phyloP scores from a whole-genome alignment of 2,113 vertebrate genomes.

The Panurus biarmicus region DNA sequence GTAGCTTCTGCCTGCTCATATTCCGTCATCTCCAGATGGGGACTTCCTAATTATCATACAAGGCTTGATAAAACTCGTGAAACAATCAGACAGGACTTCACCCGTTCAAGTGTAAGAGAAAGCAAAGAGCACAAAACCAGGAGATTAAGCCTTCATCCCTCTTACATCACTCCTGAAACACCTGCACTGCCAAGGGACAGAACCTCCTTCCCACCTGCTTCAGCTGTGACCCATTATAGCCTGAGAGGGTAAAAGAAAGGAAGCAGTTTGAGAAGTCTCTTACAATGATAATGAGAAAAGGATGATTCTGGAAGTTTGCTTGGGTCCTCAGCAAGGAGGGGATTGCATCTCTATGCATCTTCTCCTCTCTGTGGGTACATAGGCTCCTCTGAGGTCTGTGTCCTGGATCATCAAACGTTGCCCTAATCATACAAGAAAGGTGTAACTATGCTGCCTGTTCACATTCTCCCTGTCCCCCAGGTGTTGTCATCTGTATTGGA shows the following conservation, averaged over 20 bases:
- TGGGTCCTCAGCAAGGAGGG: neutral
- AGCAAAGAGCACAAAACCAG: neutral
- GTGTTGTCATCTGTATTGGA: neutral
- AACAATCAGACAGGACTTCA: neutral
- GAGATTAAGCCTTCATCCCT: neutral
- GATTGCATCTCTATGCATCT: neutral
- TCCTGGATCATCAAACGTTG: neutral
- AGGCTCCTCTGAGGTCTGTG: neutral
- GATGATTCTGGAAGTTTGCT: neutral
- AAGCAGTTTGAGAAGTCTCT: neutral
- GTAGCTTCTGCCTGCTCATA: neutral
- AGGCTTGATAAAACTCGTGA: neutral
- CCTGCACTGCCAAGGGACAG: neutral
- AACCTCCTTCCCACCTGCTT: neutral
- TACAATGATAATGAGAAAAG: neutral
- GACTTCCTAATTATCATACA: neutral
- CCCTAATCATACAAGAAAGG: no score
- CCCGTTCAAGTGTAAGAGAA: neutral
- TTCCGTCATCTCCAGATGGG: neutral
- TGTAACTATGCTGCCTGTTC: neutral
- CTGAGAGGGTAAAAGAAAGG: neutral
- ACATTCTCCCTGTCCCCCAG: neutral
- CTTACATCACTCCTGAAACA: neutral
- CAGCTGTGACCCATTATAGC: neutral
- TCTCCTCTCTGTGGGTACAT: neutral